These are phyloP conservation scores for Lasioglossum calceatum DNA, from an alignment of 2,888 invertebrate species.

Conservation along the genomic window DNA sequence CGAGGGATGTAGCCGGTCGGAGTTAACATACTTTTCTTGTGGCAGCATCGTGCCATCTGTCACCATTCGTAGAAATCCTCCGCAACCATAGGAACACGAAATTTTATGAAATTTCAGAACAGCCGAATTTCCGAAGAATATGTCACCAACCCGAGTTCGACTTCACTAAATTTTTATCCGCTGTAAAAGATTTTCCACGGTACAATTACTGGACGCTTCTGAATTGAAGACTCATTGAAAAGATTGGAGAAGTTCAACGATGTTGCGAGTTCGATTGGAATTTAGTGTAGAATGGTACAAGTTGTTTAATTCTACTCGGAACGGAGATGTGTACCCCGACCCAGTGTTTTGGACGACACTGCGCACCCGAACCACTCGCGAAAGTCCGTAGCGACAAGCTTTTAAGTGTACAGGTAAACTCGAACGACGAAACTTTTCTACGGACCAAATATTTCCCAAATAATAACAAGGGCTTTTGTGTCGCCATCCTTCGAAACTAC, in stretches of 20 bases:
- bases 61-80: background rate
- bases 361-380: background rate
- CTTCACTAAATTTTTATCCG: background rate
- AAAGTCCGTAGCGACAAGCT: background rate
- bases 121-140: background rate
- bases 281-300: no score
- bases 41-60: background rate
- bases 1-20: background rate
- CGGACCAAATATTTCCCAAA: background rate
- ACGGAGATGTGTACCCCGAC: background rate
- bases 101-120: background rate
- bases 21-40: background rate
- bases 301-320: background rate
- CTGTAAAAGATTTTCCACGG: no score
- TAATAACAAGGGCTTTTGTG: background rate
- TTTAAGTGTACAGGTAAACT: background rate
- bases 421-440: background rate
- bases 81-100: background rate
- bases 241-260: background rate
- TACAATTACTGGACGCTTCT: background rate
- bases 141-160: background rate
- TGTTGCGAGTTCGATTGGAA: background rate
- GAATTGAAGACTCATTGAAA: background rate
- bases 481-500: background rate
- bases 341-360: background rate